Evolutionary conservation across 2,113 vertebrate species (phyloP).

Genomic region (Zingel zingel): DNA sequence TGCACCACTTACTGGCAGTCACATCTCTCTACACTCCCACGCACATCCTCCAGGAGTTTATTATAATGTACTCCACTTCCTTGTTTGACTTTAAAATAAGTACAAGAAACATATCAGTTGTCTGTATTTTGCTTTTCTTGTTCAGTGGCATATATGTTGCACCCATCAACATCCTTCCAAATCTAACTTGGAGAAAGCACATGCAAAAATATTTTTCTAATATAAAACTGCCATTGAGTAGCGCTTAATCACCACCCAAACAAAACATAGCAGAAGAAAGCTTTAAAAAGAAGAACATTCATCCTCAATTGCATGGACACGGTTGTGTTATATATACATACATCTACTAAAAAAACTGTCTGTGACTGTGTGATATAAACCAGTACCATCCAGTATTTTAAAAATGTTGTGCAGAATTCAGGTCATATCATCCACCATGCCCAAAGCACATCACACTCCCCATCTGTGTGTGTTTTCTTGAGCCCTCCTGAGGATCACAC

Average conservation of each 20-base stretch:
- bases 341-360: slow-evolving; percentile 39
- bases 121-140: slow-evolving; percentile 20
- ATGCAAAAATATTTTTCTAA: slow-evolving; percentile 14
- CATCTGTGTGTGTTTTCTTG: slow-evolving; percentile 57
- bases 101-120: slow-evolving; percentile 3
- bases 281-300: slow-evolving; percentile 25
- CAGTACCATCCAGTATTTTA: slow-evolving; percentile 25
- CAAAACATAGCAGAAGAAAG: slow-evolving; percentile 32
- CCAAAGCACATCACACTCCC: slow-evolving; percentile 58
- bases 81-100: slow-evolving; percentile 38
- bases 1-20: slow-evolving; percentile 50
- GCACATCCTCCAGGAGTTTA: slow-evolving; percentile 34
- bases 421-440: slow-evolving; percentile 55
- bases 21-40: slow-evolving; percentile 30
- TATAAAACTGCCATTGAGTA: slow-evolving; percentile 25
- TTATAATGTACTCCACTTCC: slow-evolving; percentile 34
- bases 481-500: slow-evolving; percentile 46
- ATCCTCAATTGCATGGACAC: slow-evolving; percentile 20
- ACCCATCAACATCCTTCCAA: background rate
- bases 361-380: slow-evolving; percentile 43
- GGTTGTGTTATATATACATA: slow-evolving; percentile 43
- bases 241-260: slow-evolving; percentile 31
- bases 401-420: slow-evolving; percentile 49
- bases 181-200: slow-evolving; percentile 1
- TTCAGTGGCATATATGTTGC: background rate